Evolutionary conservation across 2,113 vertebrate genomes (phyloP), one percentile per base, ranked within the genome.

Genomic region (Accipiter cooperii): DNA sequence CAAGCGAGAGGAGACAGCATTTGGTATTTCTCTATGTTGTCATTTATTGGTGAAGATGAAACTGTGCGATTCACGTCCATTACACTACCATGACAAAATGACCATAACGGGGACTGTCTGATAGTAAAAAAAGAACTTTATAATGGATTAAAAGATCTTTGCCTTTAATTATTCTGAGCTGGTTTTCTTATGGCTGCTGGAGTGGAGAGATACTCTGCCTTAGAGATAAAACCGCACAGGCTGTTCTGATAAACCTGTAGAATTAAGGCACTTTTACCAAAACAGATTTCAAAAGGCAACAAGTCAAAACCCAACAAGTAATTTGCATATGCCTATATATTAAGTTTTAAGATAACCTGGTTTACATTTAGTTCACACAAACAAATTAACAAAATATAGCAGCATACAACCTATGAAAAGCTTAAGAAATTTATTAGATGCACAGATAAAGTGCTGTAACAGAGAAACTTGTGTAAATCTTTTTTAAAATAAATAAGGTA

Each of bases 381-480:
- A 89, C 46, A 93, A 92, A 94, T 80, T 97, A 91, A 97, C 83
- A 96, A 97, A 93, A 89, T 84, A 83, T 96, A 97, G 95, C 93
- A 97, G 88, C 96, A 92, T 96, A 92, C 91, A 90, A 92, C 87
- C 92, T 96, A 93, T 96, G 76, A 97, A 97, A 97, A 91, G 73
- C 69, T 97, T 96, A 96, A 96, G 93, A 97, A 97, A 96, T 97
- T 93, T 97, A 97, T 98, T 95, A 97, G 94, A 92, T 90, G 96
- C 88, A 97, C 89, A 65, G 76, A 96, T 96, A 97, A 97, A 97
- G 97, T 97, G 96, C 97, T 88, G 60, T 88, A 93, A 96, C 78
- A 97, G 84, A 94, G 97, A 94, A 95, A 97, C 65, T 81, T 82
- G 92, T 97, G 93, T 97, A 95, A 96, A 93, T 93, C 79, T 97